A percentile compares a stretch with the other conserved stretches of the same genome.
phyloP scores from a whole-genome alignment of 2,797 vertebrate genomes.

The Tangara arthus region DNA sequence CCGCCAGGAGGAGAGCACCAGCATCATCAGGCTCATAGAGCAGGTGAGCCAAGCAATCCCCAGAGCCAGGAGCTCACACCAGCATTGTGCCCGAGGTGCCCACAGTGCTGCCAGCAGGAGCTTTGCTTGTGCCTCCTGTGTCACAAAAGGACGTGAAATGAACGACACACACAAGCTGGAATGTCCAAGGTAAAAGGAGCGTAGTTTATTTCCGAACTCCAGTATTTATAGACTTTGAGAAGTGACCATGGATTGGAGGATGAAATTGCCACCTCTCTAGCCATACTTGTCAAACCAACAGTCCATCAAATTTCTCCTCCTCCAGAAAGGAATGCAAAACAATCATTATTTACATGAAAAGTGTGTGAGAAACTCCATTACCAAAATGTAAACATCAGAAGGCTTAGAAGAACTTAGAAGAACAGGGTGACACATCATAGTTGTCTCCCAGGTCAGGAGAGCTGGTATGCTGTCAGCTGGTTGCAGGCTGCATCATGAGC shows the following conservation, averaged over 20 bases:
- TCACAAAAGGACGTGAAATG: background rate
- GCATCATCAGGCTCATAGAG: constrained; percentile 95
- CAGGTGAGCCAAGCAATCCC: constrained; percentile 77
- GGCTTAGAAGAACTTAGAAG: background rate
- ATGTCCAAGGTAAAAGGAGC: background rate
- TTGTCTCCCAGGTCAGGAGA: background rate
- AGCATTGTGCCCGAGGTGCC: background rate
- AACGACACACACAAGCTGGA: background rate
- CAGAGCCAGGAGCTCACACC: background rate
- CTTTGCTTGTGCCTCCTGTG: background rate
- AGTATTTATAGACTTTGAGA: background rate
- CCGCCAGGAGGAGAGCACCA: constrained; percentile 94
- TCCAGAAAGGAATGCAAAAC: background rate
- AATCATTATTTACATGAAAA: background rate
- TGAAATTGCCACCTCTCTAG: background rate
- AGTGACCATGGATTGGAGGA: background rate
- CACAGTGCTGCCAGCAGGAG: background rate
- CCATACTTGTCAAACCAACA: background rate
- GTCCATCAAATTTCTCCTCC: background rate
- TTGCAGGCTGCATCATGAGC: background rate
- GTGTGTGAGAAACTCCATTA: background rate
- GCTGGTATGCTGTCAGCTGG: background rate
- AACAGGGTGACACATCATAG: background rate
- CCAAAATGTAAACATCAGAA: background rate
- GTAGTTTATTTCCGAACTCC: background rate